A percentile compares a stretch with the other conserved stretches of the same genome.
These are phyloP conservation scores for Mechanitis mazaeus DNA, from an alignment of 2,888 invertebrate species.

Conservation along the genomic window DNA sequence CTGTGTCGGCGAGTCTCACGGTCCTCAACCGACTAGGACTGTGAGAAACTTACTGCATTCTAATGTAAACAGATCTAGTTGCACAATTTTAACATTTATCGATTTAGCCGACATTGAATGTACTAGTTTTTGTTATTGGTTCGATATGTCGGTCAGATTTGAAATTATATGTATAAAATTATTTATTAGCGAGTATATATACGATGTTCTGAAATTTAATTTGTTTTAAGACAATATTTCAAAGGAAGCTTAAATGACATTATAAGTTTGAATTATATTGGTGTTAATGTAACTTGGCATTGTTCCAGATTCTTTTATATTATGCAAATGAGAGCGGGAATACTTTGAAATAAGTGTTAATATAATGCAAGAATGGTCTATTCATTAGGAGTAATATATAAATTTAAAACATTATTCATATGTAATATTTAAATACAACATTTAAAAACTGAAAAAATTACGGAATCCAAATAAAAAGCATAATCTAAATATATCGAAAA, in stretches of 20 bases:
- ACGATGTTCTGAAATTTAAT: not conserved
- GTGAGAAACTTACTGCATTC: slow-evolving; percentile 30
- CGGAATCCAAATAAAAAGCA: not conserved
- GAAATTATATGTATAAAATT: not conserved
- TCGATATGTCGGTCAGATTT: not conserved
- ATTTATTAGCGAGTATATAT: not conserved
- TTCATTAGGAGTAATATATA: too few relatives aligned
- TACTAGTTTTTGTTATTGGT: slow-evolving; percentile 3
- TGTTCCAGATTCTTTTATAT: slow-evolving; percentile 4
- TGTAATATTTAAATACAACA: too few relatives aligned
- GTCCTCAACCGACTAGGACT: slow-evolving; percentile 28
- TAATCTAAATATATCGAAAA: not conserved
- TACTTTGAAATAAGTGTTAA: not conserved
- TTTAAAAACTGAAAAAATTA: slow-evolving; percentile 4
- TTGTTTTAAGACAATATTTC: not conserved
- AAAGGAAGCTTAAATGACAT: not conserved
- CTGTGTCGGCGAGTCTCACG: slow-evolving; percentile 34
- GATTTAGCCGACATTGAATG: slow-evolving; percentile 20
- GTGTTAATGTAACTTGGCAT: not conserved
- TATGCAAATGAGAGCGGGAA: not conserved
- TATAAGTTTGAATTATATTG: not conserved
- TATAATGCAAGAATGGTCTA: not conserved
- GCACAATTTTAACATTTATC: slow-evolving; percentile 21
- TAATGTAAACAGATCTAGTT: slow-evolving; percentile 27
- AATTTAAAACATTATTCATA: too few relatives aligned